Conservation (phyloP, 2,113 vertebrate species). For the Colistium nudipinnis region DNA sequence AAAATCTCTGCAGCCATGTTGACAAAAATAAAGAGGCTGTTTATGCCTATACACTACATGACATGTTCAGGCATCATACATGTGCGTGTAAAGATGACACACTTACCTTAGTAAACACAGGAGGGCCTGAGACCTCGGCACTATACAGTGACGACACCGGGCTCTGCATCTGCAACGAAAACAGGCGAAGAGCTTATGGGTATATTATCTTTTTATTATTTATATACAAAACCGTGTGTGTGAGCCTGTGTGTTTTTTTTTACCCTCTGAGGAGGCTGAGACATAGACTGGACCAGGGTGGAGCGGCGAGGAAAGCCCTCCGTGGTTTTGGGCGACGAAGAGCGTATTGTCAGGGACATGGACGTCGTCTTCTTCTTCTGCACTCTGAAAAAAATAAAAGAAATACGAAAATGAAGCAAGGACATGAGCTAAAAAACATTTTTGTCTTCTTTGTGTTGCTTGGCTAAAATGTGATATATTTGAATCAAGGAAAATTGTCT, state of each 20-base stretch:
- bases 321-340: constrained; percentile 87
- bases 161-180: constrained; percentile 85
- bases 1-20: background rate
- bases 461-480: constrained; percentile 39
- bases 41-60: too few species aligned
- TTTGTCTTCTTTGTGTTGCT: background rate
- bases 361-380: constrained; percentile 98
- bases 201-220: too few species aligned
- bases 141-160: constrained; percentile 84
- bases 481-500: constrained; percentile 43
- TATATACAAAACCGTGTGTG: too few species aligned
- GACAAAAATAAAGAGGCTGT: too few species aligned
- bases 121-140: constrained; percentile 81
- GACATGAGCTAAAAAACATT: background rate
- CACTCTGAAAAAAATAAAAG: constrained; percentile 77
- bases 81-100: background rate
- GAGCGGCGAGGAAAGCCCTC: constrained; percentile 85
- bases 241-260: constrained; percentile 19
- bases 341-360: constrained; percentile 94
- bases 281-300: constrained; percentile 91
- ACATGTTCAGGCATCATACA: background rate
- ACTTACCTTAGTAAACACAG: constrained; percentile 91
- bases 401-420: constrained; percentile 26
- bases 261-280: constrained; percentile 81
- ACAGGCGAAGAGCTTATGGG: background rate